A percentile compares a stretch with the other conserved stretches of the same genome.
Conservation (phyloP, 2,797 vertebrate genomes). For the Urosaurus nigricauda region DNA sequence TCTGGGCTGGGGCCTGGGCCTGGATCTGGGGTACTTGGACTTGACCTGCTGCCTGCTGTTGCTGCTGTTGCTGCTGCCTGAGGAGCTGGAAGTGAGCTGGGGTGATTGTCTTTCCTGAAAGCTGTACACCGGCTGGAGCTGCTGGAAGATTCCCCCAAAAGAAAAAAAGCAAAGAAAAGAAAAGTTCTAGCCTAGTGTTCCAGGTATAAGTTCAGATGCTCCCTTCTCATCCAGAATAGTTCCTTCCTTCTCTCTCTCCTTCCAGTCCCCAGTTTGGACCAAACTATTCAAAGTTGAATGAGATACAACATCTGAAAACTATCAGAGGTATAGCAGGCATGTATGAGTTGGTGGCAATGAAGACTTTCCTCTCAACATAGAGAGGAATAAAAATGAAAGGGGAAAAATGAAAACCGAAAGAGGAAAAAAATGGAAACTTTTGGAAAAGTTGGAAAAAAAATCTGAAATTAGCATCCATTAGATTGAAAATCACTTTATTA, state of each 20-base stretch:
- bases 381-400: too few relatives aligned
- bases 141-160: background rate
- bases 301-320: too few relatives aligned
- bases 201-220: too few relatives aligned
- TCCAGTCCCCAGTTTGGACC: background rate
- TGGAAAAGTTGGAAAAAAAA: too few relatives aligned
- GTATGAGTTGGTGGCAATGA: too few relatives aligned
- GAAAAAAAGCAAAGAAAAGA: background rate
- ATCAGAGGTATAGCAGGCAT: too few relatives aligned
- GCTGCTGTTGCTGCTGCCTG: conserved; percentile 81
- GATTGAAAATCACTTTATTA: too few relatives aligned
- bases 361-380: too few relatives aligned
- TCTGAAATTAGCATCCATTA: too few relatives aligned
- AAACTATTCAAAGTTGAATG: background rate
- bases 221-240: background rate
- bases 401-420: too few relatives aligned
- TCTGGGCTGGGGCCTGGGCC: conserved; percentile 82
- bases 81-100: conserved; percentile 83
- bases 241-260: background rate
- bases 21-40: conserved; percentile 84
- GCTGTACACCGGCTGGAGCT: conserved; percentile 81
- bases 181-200: background rate
- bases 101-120: conserved; percentile 83
- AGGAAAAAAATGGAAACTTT: too few relatives aligned
- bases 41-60: conserved; percentile 81